These are phyloP conservation scores for Halcyon senegalensis DNA, from an alignment of 2,113 vertebrate species.

Conservation along the genomic window DNA sequence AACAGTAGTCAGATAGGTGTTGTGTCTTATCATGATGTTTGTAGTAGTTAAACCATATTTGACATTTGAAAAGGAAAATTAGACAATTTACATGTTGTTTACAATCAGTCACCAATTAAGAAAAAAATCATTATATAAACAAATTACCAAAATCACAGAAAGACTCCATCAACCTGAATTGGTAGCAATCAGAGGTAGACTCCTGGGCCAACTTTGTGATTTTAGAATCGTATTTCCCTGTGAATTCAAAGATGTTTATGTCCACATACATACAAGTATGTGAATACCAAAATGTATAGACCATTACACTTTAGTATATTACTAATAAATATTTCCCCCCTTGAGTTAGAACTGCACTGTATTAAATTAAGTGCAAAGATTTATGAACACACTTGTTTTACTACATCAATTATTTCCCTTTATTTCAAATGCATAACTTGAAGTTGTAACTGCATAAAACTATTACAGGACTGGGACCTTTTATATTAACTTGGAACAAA, in stretches of 20 bases:
- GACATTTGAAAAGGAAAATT: background rate
- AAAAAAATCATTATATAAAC: background rate
- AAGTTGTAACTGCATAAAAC: background rate
- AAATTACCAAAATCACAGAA: background rate
- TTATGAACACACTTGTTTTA: background rate
- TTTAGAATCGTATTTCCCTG: background rate
- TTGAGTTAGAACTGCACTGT: background rate
- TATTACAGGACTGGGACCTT: background rate
- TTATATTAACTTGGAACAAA: background rate
- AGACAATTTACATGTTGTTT: background rate
- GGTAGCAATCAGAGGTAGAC: background rate
- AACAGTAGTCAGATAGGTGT: background rate
- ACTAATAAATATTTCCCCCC: background rate
- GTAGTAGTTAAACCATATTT: background rate
- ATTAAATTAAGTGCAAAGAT: background rate
- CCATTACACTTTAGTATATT: background rate
- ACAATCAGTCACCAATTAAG: background rate
- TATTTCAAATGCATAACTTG: background rate
- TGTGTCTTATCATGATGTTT: background rate
- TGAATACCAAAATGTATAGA: background rate
- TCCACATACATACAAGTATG: fast-evolving
- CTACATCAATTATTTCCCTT: background rate
- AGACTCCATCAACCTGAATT: background rate
- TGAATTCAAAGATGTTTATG: background rate
- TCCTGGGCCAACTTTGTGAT: background rate